Evolutionary conservation across 2,113 vertebrate genomes (phyloP).

Genomic region (Chiloscyllium plagiosum): DNA sequence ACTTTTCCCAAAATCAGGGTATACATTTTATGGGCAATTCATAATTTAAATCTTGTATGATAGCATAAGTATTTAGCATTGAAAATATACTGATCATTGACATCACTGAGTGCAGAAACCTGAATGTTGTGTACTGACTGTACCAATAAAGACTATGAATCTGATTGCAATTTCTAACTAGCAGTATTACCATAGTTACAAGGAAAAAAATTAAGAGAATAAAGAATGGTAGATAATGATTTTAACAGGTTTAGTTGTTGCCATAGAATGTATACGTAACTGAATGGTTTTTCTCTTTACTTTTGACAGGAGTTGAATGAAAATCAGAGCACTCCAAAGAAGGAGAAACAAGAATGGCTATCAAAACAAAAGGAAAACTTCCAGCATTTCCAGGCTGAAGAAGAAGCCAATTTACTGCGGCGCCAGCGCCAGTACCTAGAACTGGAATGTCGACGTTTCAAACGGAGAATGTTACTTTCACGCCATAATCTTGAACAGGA

Average conservation of each 20-base stretch:
- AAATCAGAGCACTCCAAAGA: conserved; percentile 98
- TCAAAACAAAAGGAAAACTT: conserved; percentile 98
- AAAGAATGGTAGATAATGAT: neutral
- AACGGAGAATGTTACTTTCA: conserved; percentile 87
- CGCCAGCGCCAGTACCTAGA: conserved; percentile 93
- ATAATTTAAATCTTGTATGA: neutral
- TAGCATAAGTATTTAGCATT: neutral
- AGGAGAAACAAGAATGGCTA: conserved; percentile 97
- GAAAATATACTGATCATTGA: neutral
- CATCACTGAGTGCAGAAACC: neutral
- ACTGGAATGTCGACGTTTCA: conserved; percentile 90
- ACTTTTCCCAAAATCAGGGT: neutral
- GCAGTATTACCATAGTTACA: neutral
- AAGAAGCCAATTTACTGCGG: conserved; percentile 89
- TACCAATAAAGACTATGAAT: neutral
- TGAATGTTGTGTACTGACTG: neutral
- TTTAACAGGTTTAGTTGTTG: neutral
- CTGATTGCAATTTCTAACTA: neutral
- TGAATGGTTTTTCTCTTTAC: neutral
- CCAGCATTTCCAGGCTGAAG: conserved; percentile 95
- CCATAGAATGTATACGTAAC: neutral
- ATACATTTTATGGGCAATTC: neutral
- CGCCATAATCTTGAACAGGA: conserved; percentile 93
- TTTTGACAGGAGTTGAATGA: conserved; percentile 81
- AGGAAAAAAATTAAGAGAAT: neutral